Percentiles rank a stretch among this genome's conserved stretches.
Conservation (phyloP, 2,113 vertebrate species). For the Bambusicola thoracicus region DNA sequence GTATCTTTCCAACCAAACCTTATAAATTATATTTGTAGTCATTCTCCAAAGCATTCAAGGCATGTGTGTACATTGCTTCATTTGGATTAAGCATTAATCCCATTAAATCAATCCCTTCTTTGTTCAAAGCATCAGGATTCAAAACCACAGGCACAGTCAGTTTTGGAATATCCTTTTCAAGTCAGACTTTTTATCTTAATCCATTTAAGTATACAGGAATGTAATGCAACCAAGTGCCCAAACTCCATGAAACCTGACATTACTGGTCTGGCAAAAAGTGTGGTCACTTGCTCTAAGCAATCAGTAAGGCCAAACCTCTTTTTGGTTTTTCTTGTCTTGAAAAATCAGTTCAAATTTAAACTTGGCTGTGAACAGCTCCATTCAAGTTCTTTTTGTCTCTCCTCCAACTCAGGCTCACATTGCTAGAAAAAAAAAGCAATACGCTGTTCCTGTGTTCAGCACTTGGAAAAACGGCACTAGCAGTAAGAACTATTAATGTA, state of each 20-base stretch:
- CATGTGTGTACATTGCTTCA: conserved; percentile 50
- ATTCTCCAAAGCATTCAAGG: conserved; percentile 59
- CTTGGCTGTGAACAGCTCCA: not conserved
- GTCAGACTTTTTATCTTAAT: conserved; percentile 61
- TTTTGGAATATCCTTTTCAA: conserved; percentile 71
- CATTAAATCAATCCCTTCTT: conserved; percentile 68
- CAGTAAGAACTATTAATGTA: not conserved
- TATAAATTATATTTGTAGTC: conserved; percentile 39
- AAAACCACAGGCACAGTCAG: conserved; percentile 56
- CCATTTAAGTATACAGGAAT: conserved; percentile 57
- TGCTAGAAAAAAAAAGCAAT: not conserved
- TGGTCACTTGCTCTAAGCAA: not conserved
- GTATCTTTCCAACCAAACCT: conserved; percentile 1
- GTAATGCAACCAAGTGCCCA: not conserved
- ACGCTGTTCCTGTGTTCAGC: accelerated
- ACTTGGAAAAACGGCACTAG: not conserved
- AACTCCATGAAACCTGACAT: not conserved
- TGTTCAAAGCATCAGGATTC: conserved; percentile 65
- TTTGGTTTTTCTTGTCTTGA: not conserved
- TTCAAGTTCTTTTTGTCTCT: not conserved
- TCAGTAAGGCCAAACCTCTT: not conserved
- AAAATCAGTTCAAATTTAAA: conserved; percentile 2
- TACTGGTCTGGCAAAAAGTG: not conserved
- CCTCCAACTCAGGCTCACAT: accelerated
- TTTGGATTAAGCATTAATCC: conserved; percentile 55